A percentile compares a stretch with the other conserved stretches of the same genome.
phyloP scores from a whole-genome alignment of 2,113 vertebrate species.

The Taxidea taxus region DNA sequence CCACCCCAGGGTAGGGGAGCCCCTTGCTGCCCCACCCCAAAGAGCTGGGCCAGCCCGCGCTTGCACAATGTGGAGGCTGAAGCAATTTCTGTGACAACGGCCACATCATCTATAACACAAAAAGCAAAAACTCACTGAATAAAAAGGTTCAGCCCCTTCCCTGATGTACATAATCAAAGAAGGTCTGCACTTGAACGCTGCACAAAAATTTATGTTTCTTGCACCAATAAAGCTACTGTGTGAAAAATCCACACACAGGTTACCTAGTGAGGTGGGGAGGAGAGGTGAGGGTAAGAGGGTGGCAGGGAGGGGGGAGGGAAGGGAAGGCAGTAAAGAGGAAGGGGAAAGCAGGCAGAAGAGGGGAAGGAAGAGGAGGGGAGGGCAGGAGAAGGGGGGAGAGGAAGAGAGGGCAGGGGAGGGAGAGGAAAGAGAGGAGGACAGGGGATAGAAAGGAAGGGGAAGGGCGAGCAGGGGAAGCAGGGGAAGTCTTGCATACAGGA shows the following conservation, averaged over 20 bases:
- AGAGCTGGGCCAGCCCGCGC: not conserved
- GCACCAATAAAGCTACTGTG: not conserved
- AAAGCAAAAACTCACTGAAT: too few relatives aligned
- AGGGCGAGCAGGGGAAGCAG: too few relatives aligned
- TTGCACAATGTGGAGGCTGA: too few relatives aligned
- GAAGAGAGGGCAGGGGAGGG: not conserved
- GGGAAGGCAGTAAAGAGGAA: not conserved
- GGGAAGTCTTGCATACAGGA: not conserved
- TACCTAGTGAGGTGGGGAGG: not conserved
- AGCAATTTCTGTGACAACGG: not conserved
- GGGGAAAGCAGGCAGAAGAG: not conserved
- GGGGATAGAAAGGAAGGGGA: not conserved
- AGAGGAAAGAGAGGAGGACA: not conserved
- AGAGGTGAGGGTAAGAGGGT: not conserved
- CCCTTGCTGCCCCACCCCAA: too few relatives aligned
- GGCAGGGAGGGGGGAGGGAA: not conserved
- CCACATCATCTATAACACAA: not conserved
- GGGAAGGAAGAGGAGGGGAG: not conserved
- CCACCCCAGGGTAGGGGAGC: not conserved
- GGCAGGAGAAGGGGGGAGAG: not conserved
- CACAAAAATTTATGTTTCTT: too few relatives aligned
- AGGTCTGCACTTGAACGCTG: not conserved
- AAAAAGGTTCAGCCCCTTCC: not conserved
- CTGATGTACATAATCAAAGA: not conserved
- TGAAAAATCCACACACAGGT: not conserved